Base-by-base conservation (phyloP, 2,113 vertebrate species). In the Nematolebias whitei region DNA sequence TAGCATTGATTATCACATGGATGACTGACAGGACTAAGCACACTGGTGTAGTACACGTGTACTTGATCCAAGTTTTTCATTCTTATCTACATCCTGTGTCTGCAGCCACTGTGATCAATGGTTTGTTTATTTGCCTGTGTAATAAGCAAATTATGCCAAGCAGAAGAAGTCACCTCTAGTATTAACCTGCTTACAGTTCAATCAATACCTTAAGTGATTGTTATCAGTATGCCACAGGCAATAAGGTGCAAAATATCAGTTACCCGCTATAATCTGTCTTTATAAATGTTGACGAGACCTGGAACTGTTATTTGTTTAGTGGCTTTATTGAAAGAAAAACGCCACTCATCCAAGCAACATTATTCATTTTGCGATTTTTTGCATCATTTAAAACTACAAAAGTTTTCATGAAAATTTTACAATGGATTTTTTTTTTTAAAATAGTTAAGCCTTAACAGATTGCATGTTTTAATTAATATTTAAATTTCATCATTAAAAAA, bases 121-220 rank as follows among this genome's bases (percentile, higher is more conserved):
- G 64, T 83, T 85, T 87, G 83, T 89, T 91, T 86, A 88, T 90
- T 89, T 91, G 85, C 67, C 84, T 90, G 86, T 84, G 85, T 87
- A 90, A 89, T 90, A 88, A 87, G 84, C 71, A 82, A 69, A 85
- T 90, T 86, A 90, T 87, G 85, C 78, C 84, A 88, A 87, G 74
- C 43, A 35, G 20, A 67, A 84, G 40, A 79, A 86, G 86, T 88
- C 84, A 84, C 86, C 85, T 84, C 82, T 63, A 71, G 82, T 70
- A 89, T 91, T 91, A 91, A 91, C 86, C 89, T 84, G 81, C 84
- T 87, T 87, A 87, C 80, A 76, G 82, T 87, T 89, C 85, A 90
- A 91, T 91, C 88, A 88, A 91, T 89, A 87, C 86, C 88, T 84
- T 86, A 85, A 88, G 87, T 85, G 82, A 86, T 90, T 89, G 87